Percentiles rank a stretch among this genome's conserved stretches.
Evolutionary conservation across 2,888 invertebrate species (phyloP).

Genomic region (Caenorhabditis wallacei): DNA sequence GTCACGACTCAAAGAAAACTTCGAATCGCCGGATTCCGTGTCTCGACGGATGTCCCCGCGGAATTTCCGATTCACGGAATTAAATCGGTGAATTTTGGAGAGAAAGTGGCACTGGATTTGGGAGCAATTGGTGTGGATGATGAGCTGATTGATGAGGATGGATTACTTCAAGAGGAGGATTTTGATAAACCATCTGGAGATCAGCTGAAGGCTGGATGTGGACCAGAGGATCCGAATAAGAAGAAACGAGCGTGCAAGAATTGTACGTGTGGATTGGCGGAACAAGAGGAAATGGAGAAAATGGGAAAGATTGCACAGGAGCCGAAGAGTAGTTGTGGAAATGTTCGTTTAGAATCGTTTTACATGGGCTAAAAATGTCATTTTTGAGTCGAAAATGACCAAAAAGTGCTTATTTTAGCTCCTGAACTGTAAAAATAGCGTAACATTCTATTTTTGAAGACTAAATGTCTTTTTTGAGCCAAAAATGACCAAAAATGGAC

Average conservation of each 20-base stretch:
- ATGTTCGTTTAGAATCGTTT: conserved; percentile 88
- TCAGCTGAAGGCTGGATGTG: conserved; percentile 84
- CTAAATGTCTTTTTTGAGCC: too few relatives aligned
- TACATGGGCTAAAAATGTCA: too few relatives aligned
- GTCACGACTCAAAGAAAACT: conserved; percentile 56
- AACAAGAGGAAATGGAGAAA: conserved; percentile 89
- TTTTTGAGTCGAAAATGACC: too few relatives aligned
- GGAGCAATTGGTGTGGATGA: conserved; percentile 84
- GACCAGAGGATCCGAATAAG: conserved; percentile 61
- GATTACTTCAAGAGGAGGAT: conserved; percentile 93
- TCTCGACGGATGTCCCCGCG: conserved; percentile 1
- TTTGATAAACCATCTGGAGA: conserved; percentile 91
- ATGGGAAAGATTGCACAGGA: conserved; percentile 65
- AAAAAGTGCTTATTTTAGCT: too few relatives aligned
- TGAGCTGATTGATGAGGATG: conserved; percentile 90
- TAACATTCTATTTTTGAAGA: too few relatives aligned
- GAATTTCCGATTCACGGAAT: conserved; percentile 45
- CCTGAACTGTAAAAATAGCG: too few relatives aligned
- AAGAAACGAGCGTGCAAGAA: conserved; percentile 86
- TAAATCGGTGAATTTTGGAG: conserved; percentile 51
- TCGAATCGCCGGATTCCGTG: conserved; percentile 66
- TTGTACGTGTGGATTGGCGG: conserved; percentile 97
- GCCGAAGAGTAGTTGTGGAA: conserved; percentile 93
- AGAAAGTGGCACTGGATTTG: conserved; percentile 56
- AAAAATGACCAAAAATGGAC: too few relatives aligned